These are phyloP conservation scores for Pasiphila rectangulata DNA, from an alignment of 2,888 invertebrate species.

Conservation along the genomic window DNA sequence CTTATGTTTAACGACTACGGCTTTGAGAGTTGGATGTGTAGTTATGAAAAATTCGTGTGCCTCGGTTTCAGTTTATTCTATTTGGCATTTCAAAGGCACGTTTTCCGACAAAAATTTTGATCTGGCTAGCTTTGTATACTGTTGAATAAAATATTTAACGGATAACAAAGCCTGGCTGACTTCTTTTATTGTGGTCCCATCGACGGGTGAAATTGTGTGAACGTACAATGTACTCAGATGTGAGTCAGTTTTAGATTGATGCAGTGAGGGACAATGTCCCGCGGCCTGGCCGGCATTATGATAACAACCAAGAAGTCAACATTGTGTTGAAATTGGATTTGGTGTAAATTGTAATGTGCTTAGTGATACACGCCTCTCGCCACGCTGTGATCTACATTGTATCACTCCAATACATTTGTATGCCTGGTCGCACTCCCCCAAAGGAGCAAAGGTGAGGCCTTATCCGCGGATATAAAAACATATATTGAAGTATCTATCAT, in stretches of 20 bases:
- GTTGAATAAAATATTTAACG: slow-evolving; percentile 2
- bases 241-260: neutral
- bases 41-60: slow-evolving; percentile 25
- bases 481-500: too few species aligned
- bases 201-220: too few species aligned
- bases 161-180: neutral
- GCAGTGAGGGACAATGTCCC: neutral
- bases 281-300: slow-evolving; percentile 3
- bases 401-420: too few species aligned
- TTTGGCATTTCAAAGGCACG: slow-evolving; percentile 20
- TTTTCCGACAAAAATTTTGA: slow-evolving; percentile 11
- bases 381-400: too few species aligned
- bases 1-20: slow-evolving; percentile 26
- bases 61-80: slow-evolving; percentile 25
- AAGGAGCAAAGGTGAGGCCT: too few species aligned
- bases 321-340: slow-evolving; percentile 15
- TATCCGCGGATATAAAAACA: too few species aligned
- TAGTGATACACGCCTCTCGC: too few species aligned
- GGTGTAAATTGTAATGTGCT: slow-evolving; percentile 6
- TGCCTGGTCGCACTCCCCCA: too few species aligned
- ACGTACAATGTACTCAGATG: neutral
- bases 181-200: neutral
- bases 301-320: slow-evolving; percentile 14
- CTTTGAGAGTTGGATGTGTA: slow-evolving; percentile 27
- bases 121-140: slow-evolving; percentile 7